Evolutionary conservation across 2,888 invertebrate genomes (phyloP), one percentile per base, ranked within the genome.

Genomic region (Synanthedon andrenaeformis): DNA sequence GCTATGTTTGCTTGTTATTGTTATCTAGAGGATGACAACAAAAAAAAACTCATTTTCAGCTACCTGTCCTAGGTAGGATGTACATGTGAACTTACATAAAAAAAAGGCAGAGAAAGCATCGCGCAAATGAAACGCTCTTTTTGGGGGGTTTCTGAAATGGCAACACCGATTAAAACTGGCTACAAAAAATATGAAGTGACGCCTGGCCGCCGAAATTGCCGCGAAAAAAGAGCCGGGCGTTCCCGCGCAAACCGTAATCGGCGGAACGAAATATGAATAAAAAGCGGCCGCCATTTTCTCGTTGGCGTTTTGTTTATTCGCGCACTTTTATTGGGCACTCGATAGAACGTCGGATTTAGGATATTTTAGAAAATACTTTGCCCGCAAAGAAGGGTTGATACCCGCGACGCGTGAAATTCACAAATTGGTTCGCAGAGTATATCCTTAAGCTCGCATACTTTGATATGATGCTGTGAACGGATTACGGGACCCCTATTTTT

Each of bases 141-240:
- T 64, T 65, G 64, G 60, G 59, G 56, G 56, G 61, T 64, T 64
- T 70, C 65, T 67, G 69, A 79, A 82, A 82, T 76, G 77, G 79
- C 82, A 80, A 76, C 80, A 79, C 72, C 80, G 78, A 82, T 84
- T 82, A 80, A 84, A 80, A 79, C 76, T 74, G 78, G 68, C 79
- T 72, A 61, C 77, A 82, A 82, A 83, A 84, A 79, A 70, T 74
- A 67, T 70, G 35, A 35, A 70, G 62, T 66, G 64, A 55, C 52
- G 53, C 8, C 35, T 35, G 35, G 35, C 69, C 67, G 68, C 62
- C 72, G 66, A 78, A 80, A 82, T 79, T 82, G 82, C 76, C 72
- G 64, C 66, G 70, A 76, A 81, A 84, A 81, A 77, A 78, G 72
- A 65, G 72, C 51, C 56, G 56, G 48, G 62, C 62, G 63, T 71